These are phyloP conservation scores for Thera obeliscata DNA, from an alignment of 2,888 invertebrate species.

Conservation along the genomic window DNA sequence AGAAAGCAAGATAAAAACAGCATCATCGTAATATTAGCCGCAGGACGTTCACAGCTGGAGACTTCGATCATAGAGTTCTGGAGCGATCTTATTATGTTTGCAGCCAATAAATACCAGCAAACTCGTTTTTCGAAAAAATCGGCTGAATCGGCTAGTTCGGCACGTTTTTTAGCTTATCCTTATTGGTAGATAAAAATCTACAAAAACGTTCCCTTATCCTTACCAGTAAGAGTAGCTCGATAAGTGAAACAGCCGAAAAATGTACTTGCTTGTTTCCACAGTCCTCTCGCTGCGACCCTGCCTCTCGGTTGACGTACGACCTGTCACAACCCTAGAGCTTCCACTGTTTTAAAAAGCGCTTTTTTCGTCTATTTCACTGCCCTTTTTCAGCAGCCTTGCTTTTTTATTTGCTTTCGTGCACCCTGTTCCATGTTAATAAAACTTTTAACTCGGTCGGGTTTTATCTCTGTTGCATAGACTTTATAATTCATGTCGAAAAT, in stretches of 20 bases:
- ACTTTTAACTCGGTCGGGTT: conserved; percentile 28
- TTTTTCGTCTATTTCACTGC: conserved; percentile 35
- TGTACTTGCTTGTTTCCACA: neutral
- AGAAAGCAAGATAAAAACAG: no score
- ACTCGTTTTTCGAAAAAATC: no score
- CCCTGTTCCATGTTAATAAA: conserved; percentile 31
- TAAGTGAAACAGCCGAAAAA: neutral
- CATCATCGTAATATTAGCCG: no score
- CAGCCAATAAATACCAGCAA: no score
- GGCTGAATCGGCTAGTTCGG: no score
- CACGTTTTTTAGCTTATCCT: no score
- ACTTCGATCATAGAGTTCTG: no score
- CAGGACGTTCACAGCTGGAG: no score
- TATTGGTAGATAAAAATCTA: no score
- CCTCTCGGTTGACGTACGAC: conserved; percentile 37
- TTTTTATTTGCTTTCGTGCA: conserved; percentile 35
- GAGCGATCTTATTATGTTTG: no score
- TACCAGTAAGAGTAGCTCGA: no score
- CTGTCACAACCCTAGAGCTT: conserved; percentile 40
- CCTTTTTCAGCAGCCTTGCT: conserved; percentile 33
- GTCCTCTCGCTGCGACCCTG: conserved; percentile 11
- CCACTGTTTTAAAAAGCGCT: conserved; percentile 33
- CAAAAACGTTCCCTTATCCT: no score
- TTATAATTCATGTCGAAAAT: conserved; percentile 11
- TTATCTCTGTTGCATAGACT: conserved; percentile 9